Evolutionary conservation across 2,797 vertebrate species (phyloP).

Genomic region (Sebastes taczanowskii): DNA sequence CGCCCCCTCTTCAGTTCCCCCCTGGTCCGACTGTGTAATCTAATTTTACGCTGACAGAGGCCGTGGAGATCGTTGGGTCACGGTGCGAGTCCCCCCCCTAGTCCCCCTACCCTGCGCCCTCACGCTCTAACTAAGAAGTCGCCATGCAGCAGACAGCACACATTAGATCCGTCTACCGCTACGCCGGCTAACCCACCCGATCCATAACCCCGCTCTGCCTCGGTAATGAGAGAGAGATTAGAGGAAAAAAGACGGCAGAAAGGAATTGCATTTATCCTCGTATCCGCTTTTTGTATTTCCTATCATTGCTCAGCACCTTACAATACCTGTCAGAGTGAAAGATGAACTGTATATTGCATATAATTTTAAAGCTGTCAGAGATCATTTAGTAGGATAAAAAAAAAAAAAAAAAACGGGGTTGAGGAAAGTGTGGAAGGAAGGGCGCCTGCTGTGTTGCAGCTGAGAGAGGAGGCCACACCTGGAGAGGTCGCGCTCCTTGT

Average conservation of each 20-base stretch:
- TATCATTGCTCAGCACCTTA: conserved; percentile 69
- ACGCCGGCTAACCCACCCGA: conserved; percentile 38
- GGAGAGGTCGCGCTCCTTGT: conserved; percentile 70
- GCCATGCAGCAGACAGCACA: conserved; percentile 82
- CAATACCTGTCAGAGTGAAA: conserved; percentile 49
- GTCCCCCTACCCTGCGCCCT: conserved; percentile 43
- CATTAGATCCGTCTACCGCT: conserved; percentile 83
- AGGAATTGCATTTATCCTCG: conserved; percentile 56
- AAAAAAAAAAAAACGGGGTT: not conserved
- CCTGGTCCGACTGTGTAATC: conserved; percentile 83
- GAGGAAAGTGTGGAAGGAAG: conserved; percentile 2
- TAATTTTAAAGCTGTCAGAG: conserved; percentile 45
- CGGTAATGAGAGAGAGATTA: conserved; percentile 64
- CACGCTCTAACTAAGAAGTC: conserved; percentile 80
- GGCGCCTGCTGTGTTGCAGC: conserved; percentile 5
- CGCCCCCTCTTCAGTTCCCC: conserved; percentile 76
- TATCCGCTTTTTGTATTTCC: conserved; percentile 52
- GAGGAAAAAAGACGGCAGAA: conserved; percentile 38
- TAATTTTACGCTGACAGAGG: conserved; percentile 86
- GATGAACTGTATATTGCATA: conserved; percentile 45
- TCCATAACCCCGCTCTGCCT: conserved; percentile 64
- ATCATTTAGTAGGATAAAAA: conserved; percentile 21
- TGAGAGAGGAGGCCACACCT: conserved; percentile 70
- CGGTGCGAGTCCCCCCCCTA: conserved; percentile 61
- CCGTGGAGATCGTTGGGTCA: conserved; percentile 82